Evolutionary conservation across 2,113 vertebrate species (phyloP).

Genomic region (Hyaena hyaena): DNA sequence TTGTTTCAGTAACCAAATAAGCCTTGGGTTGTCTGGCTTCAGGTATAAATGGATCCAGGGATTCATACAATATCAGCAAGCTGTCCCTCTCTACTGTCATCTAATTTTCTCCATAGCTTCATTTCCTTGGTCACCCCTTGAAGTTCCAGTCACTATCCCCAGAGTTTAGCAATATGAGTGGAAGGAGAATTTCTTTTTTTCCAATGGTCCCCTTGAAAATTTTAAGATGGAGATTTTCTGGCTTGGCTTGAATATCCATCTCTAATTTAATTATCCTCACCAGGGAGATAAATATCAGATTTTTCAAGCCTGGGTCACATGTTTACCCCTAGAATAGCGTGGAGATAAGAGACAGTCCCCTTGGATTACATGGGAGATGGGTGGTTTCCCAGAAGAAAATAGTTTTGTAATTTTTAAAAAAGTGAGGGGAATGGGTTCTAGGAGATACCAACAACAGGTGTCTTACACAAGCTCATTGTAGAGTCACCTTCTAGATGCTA

Average conservation of each 20-base stretch:
- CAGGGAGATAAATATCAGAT: not conserved
- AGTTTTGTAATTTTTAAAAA: not conserved
- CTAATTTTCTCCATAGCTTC: not conserved
- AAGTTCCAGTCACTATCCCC: not conserved
- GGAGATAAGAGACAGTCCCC: not conserved
- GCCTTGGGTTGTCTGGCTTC: not conserved
- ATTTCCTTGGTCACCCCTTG: not conserved
- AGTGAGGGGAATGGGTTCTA: not conserved
- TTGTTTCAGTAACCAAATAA: not conserved
- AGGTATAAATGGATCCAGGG: not conserved
- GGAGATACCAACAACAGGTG: not conserved
- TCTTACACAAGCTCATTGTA: not conserved
- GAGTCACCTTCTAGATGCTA: not conserved
- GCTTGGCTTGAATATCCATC: not conserved
- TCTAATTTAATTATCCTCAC: not conserved
- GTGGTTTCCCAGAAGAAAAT: not conserved
- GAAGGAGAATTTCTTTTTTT: conserved; percentile 7
- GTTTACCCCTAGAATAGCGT: not conserved
- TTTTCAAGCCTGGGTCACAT: not conserved
- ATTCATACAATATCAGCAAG: not conserved
- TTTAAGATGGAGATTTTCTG: not conserved
- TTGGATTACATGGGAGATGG: not conserved
- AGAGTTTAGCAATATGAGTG: not conserved
- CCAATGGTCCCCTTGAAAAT: not conserved
- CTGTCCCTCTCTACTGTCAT: not conserved